These are phyloP conservation scores for Odontamblyopus lacepedii DNA, from an alignment of 2,797 vertebrate genomes.

Conservation along the genomic window DNA sequence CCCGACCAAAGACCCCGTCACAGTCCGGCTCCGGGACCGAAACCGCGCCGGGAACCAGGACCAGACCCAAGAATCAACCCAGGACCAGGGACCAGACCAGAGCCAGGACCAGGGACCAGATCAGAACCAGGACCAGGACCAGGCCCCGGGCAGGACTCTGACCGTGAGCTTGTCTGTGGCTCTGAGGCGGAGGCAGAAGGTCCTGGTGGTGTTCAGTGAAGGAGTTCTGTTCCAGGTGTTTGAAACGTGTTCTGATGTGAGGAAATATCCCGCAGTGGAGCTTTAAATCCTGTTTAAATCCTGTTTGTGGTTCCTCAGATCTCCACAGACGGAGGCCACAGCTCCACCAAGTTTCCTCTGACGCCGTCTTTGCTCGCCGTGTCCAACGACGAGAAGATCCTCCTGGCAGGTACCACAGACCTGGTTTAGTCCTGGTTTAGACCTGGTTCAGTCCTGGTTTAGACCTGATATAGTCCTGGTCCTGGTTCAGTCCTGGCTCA, in stretches of 20 bases:
- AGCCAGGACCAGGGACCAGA: background rate
- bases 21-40: conserved; percentile 47
- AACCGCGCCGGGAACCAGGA: conserved; percentile 34
- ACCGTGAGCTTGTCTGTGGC: conserved; percentile 43
- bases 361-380: conserved; percentile 68
- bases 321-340: conserved; percentile 52
- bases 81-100: background rate
- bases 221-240: conserved; percentile 70
- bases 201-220: conserved; percentile 70
- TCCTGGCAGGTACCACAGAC: conserved; percentile 77
- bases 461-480: background rate
- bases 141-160: background rate
- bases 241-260: too few species aligned
- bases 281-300: too few species aligned
- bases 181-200: conserved; percentile 60
- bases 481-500: background rate
- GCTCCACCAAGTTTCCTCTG: conserved; percentile 68
- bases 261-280: too few species aligned
- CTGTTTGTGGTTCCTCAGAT: conserved; percentile 60
- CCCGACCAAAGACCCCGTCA: conserved; percentile 42
- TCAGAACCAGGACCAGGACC: background rate
- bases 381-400: conserved; percentile 78
- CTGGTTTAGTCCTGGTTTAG: background rate
- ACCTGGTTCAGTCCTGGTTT: background rate
- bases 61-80: conserved; percentile 7